A percentile compares a stretch with the other conserved stretches of the same genome.
Conservation (phyloP, 2,797 vertebrate species). For the Carapus acus region DNA sequence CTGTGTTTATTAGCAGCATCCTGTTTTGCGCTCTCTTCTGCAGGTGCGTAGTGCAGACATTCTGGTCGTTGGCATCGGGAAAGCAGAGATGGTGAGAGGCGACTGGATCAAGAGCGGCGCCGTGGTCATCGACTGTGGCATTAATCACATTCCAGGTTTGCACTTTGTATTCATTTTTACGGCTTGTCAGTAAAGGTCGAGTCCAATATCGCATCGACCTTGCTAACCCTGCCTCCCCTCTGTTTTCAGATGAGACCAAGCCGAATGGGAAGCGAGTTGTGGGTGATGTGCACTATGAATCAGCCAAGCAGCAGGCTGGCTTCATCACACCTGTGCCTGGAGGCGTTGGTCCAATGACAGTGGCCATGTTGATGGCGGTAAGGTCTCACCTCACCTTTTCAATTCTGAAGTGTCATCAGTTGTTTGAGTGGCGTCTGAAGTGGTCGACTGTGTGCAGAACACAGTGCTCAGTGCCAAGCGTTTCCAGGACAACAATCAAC, state of each 20-base stretch:
- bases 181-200: not conserved
- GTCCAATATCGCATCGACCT: not conserved
- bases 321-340: constrained; percentile 97
- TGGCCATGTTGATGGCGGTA: constrained; percentile 98
- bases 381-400: not conserved
- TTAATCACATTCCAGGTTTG: constrained; percentile 90
- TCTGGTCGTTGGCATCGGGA: constrained; percentile 90
- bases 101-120: constrained; percentile 97
- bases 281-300: constrained; percentile 83
- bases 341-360: constrained; percentile 97
- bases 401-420: too few species aligned
- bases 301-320: constrained; percentile 83
- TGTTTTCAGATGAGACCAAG: constrained; percentile 83
- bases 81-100: constrained; percentile 92
- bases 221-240: not conserved
- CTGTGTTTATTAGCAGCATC: too few species aligned
- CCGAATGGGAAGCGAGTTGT: constrained; percentile 85
- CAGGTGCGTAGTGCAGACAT: constrained; percentile 93
- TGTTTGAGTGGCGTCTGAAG: not conserved
- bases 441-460: constrained; percentile 70
- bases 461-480: constrained; percentile 89
- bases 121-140: constrained; percentile 96
- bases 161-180: not conserved
- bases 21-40: constrained; percentile 1
- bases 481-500: constrained; percentile 79